phyloP scores from a whole-genome alignment of 2,888 invertebrate species.

The Gerris lacustris region DNA sequence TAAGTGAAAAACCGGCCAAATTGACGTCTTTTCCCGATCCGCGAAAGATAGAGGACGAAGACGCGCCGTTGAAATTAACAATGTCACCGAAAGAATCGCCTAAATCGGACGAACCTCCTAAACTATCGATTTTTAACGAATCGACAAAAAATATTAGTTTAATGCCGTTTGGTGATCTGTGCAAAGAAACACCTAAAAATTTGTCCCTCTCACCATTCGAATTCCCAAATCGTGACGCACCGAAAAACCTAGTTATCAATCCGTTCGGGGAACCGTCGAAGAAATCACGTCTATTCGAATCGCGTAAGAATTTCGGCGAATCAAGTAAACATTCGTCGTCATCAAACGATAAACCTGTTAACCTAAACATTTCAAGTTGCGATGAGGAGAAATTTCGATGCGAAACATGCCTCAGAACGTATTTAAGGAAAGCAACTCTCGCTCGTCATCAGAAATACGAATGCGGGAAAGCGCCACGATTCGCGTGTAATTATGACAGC shows the following conservation, averaged over 20 bases:
- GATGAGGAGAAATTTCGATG: slow-evolving; percentile 2
- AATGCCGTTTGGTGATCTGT: background rate
- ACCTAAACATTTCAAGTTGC: background rate
- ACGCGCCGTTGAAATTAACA: background rate
- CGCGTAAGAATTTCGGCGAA: background rate
- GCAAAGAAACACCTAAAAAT: background rate
- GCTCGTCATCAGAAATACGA: background rate
- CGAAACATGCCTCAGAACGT: background rate
- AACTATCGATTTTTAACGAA: background rate
- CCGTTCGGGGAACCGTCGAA: background rate
- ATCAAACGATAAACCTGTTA: background rate
- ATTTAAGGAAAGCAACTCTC: slow-evolving; percentile 3
- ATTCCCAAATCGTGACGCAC: background rate
- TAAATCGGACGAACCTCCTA: background rate
- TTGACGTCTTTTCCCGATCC: background rate
- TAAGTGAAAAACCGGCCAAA: background rate
- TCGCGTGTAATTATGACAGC: background rate
- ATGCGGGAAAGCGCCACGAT: background rate
- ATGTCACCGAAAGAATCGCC: background rate
- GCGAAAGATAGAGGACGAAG: too few relatives aligned
- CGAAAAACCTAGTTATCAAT: background rate
- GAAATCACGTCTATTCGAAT: background rate
- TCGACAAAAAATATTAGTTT: background rate
- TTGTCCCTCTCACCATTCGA: background rate
- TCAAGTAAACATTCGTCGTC: background rate